Base-by-base conservation (phyloP, 2,888 invertebrate genomes). In the Augochlorella aurata region DNA sequence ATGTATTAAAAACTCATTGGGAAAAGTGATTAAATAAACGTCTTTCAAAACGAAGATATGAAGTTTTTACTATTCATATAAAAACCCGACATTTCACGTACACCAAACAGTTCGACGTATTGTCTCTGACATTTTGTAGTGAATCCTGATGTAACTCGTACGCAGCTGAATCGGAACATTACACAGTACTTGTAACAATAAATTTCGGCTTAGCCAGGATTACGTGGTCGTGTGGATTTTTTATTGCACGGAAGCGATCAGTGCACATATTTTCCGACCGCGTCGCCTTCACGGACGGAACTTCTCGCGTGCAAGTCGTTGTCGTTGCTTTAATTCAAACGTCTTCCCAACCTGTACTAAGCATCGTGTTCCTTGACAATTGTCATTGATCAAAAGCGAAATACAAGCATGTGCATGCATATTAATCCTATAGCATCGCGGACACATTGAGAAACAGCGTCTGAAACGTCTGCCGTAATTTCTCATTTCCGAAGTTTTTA, bases 231-330 rank as follows among this genome's bases (percentile, higher is more conserved):
- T 58, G 10, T 2, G 24, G 10, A 47, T n/a, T 50, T 44, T 61
- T n/a, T 18, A 24, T 38, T 58, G 14, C 61, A 38, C 50, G 81
- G 24, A 82, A 82, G 65, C 81, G 58, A 77, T 69, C 38, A 66
- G 50, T 50, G 74, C 72, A 68, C 74, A 63, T 58, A 76, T 74
- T 67, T 24, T 44, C 52, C 74, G 18, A 21, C 45, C 49, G 21
- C 50, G 18, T 10, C 44, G 44, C 44, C 44, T 10, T 16, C 65
- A 45, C 65, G 67, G 21, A 16, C 68, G 63, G 58, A 79, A 74
- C 65, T 47, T 75, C 78, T 86, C 77, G 77, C 86, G 86, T 84
- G 87, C 81, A 52, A 80, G 82, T 79, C 66, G 72, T 50, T 74
- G 63, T 79, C 86, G 71, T 71, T 71, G 78, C 61, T 80, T 74